phyloP scores from a whole-genome alignment of 2,888 invertebrate species.

The Tenthredo amoena region DNA sequence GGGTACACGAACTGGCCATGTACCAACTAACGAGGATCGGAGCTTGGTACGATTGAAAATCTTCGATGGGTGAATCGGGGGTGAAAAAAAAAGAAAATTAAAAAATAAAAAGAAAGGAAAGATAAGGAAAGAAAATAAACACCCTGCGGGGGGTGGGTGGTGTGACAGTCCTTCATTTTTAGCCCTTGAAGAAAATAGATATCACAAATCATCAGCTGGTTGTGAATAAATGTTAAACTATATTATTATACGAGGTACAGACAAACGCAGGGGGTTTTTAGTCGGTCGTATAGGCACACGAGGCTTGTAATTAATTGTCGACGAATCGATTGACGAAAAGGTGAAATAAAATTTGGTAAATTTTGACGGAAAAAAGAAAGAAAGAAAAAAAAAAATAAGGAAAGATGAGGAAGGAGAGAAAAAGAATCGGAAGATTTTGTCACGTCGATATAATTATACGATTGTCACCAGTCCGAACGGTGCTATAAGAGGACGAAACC shows the following conservation, averaged over 20 bases:
- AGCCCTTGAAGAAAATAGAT: slow-evolving; percentile 54
- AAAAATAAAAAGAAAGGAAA: neutral
- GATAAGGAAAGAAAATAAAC: slow-evolving; percentile 19
- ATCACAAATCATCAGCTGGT: slow-evolving; percentile 74
- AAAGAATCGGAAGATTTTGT: neutral
- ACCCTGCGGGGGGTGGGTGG: too few species aligned
- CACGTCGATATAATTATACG: neutral
- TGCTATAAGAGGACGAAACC: neutral
- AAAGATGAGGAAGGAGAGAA: neutral
- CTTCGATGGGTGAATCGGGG: neutral
- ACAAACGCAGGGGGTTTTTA: neutral
- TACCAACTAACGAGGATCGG: neutral
- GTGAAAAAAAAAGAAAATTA: too few species aligned
- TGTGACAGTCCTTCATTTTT: neutral
- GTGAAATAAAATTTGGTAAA: too few species aligned
- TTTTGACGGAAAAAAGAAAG: neutral
- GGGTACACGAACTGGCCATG: neutral
- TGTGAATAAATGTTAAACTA: slow-evolving; percentile 72
- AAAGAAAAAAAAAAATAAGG: neutral
- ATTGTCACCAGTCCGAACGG: neutral
- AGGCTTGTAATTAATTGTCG: too few species aligned
- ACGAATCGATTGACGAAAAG: too few species aligned
- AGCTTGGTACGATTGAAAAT: neutral
- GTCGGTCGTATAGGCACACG: too few species aligned
- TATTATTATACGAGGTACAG: slow-evolving; percentile 44